Evolutionary conservation across 2,113 vertebrate genomes (phyloP), one percentile per base, ranked within the genome.

Genomic region (Hydrolagus affinis): DNA sequence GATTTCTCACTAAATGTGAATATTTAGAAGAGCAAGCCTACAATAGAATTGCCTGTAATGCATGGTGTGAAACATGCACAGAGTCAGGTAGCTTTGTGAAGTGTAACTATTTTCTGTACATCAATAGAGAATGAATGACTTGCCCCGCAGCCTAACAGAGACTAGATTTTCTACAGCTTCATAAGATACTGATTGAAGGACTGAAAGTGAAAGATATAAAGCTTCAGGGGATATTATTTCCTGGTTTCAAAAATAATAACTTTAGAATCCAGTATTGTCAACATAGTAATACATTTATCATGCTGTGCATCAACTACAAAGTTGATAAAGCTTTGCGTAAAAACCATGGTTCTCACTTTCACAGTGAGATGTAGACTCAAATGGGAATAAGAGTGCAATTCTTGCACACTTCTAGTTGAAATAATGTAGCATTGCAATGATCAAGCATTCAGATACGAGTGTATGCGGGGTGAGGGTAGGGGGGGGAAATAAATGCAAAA

Each of bases 211-310:
- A 32, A 44, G 44, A 1, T 17, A 66, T 28, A 83, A 19, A 32
- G 78, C 78, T 66, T 30, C 23, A 28, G 78, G 78, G 62, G 25
- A 66, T 66, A 32, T 64, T 83, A 11, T 62, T 66, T 32, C 78
- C 19, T 11, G 25, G 60, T 83, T 59, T 59, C 78, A 83, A 28
- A 64, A 30, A 64, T 28, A 32, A 59, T 66, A 83, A 83, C 78
- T 83, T 83, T 66, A 28, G 78, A 83, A 68, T 83, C 78, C 64
- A 83, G 78, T 66, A 83, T 83, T 66, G 78, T 68, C 78, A 83
- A 68, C 2, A 62, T 66, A 59, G 21, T 28, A 30, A n/a, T 83
- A 32, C 60, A 83, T 23, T 62, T 83, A 83, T 83, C 60, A 83
- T 30, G 64, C 66, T 25, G 66, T 28, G 8, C 15, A 66, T 83